A percentile compares a stretch with the other conserved stretches of the same genome.
These are phyloP conservation scores for Stenoptilia bipunctidactyla DNA, from an alignment of 2,888 invertebrate genomes.

Conservation along the genomic window DNA sequence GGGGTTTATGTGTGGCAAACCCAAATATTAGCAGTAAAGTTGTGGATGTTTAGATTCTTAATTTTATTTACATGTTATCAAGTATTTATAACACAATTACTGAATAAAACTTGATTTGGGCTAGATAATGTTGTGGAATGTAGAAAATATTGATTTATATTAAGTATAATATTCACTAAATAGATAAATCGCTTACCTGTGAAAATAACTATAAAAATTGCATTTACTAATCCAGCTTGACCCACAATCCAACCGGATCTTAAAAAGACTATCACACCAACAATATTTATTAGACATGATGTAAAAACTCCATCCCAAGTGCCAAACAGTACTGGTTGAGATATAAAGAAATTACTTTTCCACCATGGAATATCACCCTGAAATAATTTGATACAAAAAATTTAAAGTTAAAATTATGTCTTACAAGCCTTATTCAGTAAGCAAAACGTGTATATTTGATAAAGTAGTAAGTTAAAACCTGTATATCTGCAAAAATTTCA, in stretches of 20 bases:
- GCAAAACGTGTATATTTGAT: neutral
- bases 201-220: conserved; percentile 83
- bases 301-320: conserved; percentile 99
- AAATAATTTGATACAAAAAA: conserved; percentile 21
- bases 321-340: conserved; percentile 95
- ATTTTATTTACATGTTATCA: neutral
- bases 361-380: conserved; percentile 92
- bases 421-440: neutral
- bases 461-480: too few relatives aligned
- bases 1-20: too few relatives aligned
- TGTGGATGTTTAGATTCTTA: too few relatives aligned
- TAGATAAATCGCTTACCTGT: conserved; percentile 81
- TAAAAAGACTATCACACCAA: conserved; percentile 97
- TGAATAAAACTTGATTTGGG: neutral
- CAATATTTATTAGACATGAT: conserved; percentile 96
- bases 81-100: conserved; percentile 1
- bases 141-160: neutral
- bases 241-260: conserved; percentile 98
- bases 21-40: too few relatives aligned
- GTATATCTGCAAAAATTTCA: conserved; percentile 92
- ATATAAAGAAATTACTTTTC: conserved; percentile 96
- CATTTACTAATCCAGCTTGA: conserved; percentile 86
- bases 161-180: neutral
- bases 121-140: too few relatives aligned
- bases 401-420: too few relatives aligned